These are phyloP conservation scores for Donacobius atricapilla DNA, from an alignment of 2,113 vertebrate species.

Conservation along the genomic window DNA sequence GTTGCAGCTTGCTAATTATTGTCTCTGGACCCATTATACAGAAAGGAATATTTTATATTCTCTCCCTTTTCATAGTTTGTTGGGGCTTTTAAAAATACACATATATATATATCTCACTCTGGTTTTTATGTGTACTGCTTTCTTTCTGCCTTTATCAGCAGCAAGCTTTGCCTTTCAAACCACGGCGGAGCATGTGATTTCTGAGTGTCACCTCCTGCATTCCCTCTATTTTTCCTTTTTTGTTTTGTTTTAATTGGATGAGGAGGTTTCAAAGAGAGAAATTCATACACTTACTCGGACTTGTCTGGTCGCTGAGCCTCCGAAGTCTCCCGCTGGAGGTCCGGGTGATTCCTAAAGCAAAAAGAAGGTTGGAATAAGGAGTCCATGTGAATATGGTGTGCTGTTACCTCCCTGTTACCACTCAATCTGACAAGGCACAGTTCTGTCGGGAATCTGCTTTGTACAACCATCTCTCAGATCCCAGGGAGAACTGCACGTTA, in stretches of 20 bases:
- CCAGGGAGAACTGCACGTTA: neutral
- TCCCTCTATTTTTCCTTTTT: too few relatives aligned
- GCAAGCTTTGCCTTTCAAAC: neutral
- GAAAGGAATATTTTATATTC: neutral
- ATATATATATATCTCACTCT: neutral
- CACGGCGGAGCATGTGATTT: neutral
- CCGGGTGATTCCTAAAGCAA: slow-evolving; percentile 64
- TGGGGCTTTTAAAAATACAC: neutral
- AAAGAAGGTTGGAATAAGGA: neutral
- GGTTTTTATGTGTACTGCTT: rapidly evolving
- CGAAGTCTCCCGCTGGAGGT: slow-evolving; percentile 70
- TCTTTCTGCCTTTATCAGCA: neutral
- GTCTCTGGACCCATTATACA: neutral
- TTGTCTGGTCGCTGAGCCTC: slow-evolving; percentile 53
- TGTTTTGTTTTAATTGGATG: neutral
- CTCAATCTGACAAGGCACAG: neutral
- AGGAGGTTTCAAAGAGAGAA: neutral
- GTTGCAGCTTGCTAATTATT: neutral
- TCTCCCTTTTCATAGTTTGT: neutral
- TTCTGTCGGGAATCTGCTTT: neutral
- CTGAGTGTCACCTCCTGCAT: neutral
- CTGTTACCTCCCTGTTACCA: neutral
- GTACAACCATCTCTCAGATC: rapidly evolving
- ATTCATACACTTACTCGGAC: slow-evolving; percentile 63
- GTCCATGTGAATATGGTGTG: rapidly evolving